Evolutionary conservation across 2,888 invertebrate species (phyloP), one percentile per base, ranked within the genome.

Genomic region (Dryobota labecula): DNA sequence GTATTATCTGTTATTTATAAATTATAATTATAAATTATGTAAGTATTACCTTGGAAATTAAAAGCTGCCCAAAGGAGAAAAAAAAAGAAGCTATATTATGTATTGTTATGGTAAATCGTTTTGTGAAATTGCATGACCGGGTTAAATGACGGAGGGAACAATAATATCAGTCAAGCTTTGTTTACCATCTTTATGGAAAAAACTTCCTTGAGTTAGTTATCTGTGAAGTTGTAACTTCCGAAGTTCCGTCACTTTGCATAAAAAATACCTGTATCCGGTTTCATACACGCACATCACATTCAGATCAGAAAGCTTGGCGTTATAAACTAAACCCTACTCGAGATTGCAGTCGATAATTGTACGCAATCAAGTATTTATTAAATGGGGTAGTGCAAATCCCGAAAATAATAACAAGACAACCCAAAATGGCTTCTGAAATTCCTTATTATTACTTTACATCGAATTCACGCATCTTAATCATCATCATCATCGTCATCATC

Each of bases 141-240:
- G 36, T 30, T 64, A 33, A 49, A 51, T 33, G 45, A 45, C 15
- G 20, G 30, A n/a, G 24, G 2, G 30, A 43, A 49, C 33, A 51
- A 36, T 51, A 61, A 62, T 53, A 71, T 72, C 61, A 43, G n/a
- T 9, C n/a, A 43, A 36, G 60, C 49, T 71, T 43, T 60, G 61
- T 41, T 60, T 36, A 43, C 43, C 43, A 72, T 61, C n/a, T 71
- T 71, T 43, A 18, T 30, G 24, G n/a, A n/a, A 24, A 43, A 36
- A 27, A 70, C 62, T 72, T 43, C 70, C 62, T 18, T 27, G 13
- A 18, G n/a, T 49, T 41, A 49, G n/a, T 51, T 43, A 49, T 70
- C 61, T 60, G 58, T 60, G 41, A 36, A 36, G 41, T 27, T n/a
- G 13, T 51, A 27, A 53, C 43, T 62, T 51, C 27, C 15, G 72